These are phyloP conservation scores for Pristiophorus japonicus DNA, from an alignment of 2,113 vertebrate genomes.

Conservation along the genomic window DNA sequence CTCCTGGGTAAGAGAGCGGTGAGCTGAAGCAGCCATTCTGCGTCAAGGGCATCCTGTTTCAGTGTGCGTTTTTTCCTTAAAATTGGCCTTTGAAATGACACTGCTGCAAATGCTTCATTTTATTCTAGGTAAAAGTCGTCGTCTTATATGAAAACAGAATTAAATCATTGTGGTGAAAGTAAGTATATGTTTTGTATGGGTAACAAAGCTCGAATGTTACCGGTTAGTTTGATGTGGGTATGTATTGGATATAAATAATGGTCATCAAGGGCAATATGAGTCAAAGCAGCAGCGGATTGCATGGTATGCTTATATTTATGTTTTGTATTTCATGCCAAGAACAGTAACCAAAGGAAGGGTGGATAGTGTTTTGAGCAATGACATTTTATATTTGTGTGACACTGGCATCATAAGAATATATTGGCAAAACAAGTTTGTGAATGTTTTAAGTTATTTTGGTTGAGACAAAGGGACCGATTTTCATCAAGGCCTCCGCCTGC, in stretches of 20 bases:
- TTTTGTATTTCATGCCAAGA: not conserved
- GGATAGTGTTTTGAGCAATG: not conserved
- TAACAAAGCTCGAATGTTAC: not conserved
- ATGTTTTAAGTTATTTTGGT: not conserved
- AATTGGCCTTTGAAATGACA: not conserved
- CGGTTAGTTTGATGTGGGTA: not conserved
- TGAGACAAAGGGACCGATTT: too few species aligned
- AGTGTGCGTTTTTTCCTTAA: conserved; percentile 39
- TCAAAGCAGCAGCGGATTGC: not conserved
- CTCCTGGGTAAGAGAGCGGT: conserved; percentile 47
- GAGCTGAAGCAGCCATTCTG: conserved; percentile 48
- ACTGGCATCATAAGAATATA: not conserved
- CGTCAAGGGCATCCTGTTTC: conserved; percentile 51
- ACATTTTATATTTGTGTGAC: not conserved
- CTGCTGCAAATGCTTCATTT: not conserved
- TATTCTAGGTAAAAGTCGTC: not conserved
- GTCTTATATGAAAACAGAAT: not conserved
- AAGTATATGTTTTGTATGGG: not conserved
- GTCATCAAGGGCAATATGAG: not conserved
- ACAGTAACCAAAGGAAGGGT: not conserved
- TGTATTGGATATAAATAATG: not conserved
- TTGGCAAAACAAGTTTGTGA: not conserved
- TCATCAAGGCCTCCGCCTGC: too few species aligned
- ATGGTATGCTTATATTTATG: not conserved
- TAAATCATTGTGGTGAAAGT: not conserved